phyloP scores from a whole-genome alignment of 1,140 invertebrate genomes.

The Magallana gigas region DNA sequence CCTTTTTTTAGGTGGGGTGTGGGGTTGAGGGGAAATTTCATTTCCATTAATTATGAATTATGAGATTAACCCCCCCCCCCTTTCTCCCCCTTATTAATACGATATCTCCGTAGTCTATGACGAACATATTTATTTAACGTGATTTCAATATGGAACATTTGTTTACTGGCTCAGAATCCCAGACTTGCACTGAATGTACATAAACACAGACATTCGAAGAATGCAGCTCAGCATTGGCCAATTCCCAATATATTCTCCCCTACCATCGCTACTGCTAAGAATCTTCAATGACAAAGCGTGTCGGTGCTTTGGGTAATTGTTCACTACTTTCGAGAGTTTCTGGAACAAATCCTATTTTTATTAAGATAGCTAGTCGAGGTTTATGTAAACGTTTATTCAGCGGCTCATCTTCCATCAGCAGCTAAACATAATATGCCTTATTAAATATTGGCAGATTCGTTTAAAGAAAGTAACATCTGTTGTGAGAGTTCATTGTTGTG shows the following conservation, averaged over 20 bases:
- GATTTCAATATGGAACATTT: not conserved
- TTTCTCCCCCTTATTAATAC: too few species aligned
- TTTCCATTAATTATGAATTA: too few species aligned
- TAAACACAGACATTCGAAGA: conserved; percentile 9
- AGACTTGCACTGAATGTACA: conserved; percentile 30
- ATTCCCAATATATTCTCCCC: not conserved
- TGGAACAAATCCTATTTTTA: not conserved
- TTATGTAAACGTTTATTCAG: not conserved
- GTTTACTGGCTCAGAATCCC: not conserved
- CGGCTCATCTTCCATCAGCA: not conserved
- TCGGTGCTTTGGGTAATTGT: conserved; percentile 11
- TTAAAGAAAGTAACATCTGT: too few species aligned
- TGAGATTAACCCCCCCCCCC: too few species aligned
- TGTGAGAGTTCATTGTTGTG: too few species aligned
- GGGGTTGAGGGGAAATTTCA: too few species aligned
- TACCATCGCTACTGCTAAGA: not conserved
- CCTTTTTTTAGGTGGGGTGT: too few species aligned
- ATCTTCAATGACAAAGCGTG: not conserved
- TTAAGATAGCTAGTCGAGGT: conserved; percentile 2
- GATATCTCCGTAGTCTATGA: too few species aligned
- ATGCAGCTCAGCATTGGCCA: not conserved
- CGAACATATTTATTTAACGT: conserved; percentile 2
- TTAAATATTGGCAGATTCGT: too few species aligned
- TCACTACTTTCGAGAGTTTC: not conserved
- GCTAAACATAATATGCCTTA: too few species aligned